Evolutionary conservation across 2,113 vertebrate genomes (phyloP), one percentile per base, ranked within the genome.

Genomic region (Hippopotamus amphibius): DNA sequence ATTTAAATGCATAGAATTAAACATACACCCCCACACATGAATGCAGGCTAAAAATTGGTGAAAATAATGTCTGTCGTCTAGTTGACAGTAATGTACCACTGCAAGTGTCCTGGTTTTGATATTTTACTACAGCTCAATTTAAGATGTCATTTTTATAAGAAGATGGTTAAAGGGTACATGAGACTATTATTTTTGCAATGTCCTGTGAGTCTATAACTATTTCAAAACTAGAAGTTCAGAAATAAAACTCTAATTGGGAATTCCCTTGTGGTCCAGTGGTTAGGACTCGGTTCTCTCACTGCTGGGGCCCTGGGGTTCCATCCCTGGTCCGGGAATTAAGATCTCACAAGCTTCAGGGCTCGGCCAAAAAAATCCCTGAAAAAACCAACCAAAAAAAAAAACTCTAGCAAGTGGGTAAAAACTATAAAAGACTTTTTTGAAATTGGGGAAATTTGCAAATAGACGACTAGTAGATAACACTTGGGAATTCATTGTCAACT

Each of bases 201-300:
- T 93, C 69, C 21, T 79, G 37, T 91, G 37, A 76, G 33, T 57
- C 24, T 87, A 65, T 50, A 77, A 82, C 85, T 88, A 85, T 95
- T 95, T 88, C 69, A 97, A 90, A 95, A 63, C 53, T 59, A 50
- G 76, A 88, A 63, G 72, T 92, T 97, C 72, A 82, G 26, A 92
- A 85, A 89, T 81, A 82, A 93, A 95, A 81, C 22, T 22, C 41
- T 57, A 57, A 19, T 57, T 57, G 24, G 59, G 59, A 61, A 24
- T 61, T 61, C 24, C 10, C 59, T 61, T 22, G 59, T 10, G 22
- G 59, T 1, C 59, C 22, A 61, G 59, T 61, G 22, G 22, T 61
- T 61, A 61, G 59, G 59, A 26, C 59, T 26, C 22, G 24, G 59
- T 22, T 26, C 24, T 26, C 24, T 24, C 59, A 61, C 59, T 61